Percentiles rank a stretch among this genome's conserved stretches.
These are phyloP conservation scores for Emydura subglobosa DNA, from an alignment of 2,113 vertebrate species.

Conservation along the genomic window DNA sequence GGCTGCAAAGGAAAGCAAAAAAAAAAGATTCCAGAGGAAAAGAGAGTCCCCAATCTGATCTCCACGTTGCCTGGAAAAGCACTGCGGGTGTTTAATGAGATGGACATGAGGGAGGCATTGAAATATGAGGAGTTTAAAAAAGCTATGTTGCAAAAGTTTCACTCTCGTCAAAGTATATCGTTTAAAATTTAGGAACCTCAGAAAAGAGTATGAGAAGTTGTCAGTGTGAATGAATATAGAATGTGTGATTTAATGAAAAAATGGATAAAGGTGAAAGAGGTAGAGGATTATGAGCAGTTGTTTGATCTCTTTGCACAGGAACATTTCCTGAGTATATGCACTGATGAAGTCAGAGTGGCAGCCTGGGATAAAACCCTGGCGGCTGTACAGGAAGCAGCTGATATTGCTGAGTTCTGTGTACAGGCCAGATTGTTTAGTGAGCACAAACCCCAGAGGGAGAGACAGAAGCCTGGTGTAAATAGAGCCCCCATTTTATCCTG, in stretches of 20 bases:
- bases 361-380: background rate
- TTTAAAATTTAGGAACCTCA: background rate
- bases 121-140: background rate
- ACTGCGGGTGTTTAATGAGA: background rate
- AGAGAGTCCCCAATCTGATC: background rate
- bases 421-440: background rate
- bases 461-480: background rate
- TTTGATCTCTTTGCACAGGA: background rate
- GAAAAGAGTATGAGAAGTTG: background rate
- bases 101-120: background rate
- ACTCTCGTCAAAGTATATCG: background rate
- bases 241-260: background rate
- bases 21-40: background rate
- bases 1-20: too few relatives aligned
- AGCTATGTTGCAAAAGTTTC: background rate
- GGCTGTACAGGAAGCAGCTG: background rate
- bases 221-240: background rate
- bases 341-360: background rate
- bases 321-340: background rate
- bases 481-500: background rate
- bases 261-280: background rate
- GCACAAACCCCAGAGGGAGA: background rate
- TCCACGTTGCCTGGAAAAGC: background rate
- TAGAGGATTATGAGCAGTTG: background rate
- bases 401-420: background rate